Conservation (phyloP, 2,113 vertebrate genomes). For the Geococcyx californianus region DNA sequence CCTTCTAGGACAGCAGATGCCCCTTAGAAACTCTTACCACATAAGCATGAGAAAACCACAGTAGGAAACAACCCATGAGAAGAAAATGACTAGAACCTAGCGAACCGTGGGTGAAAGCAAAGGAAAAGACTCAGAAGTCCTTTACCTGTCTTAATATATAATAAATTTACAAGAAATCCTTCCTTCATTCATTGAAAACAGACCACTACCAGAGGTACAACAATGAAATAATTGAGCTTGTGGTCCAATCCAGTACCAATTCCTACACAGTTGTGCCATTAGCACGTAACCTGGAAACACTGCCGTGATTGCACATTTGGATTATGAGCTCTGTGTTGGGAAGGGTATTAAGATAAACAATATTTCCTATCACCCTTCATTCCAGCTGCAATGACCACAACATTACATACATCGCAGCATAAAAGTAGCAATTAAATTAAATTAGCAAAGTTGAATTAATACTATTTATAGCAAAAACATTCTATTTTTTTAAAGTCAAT, state of each 20-base stretch:
- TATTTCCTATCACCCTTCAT: background rate
- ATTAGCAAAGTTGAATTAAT: background rate
- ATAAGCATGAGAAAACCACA: background rate
- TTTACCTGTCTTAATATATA: background rate
- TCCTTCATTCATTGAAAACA: background rate
- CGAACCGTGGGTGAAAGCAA: background rate
- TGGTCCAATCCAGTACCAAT: background rate
- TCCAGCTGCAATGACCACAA: background rate
- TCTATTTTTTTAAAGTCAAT: background rate
- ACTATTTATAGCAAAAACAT: background rate
- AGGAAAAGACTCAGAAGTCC: background rate
- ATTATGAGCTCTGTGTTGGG: background rate
- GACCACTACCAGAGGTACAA: background rate
- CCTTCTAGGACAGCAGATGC: background rate
- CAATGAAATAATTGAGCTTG: background rate
- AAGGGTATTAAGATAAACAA: background rate
- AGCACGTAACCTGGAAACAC: background rate
- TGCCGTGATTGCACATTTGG: background rate
- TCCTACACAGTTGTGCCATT: background rate
- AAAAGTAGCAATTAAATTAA: background rate
- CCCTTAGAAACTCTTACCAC: background rate
- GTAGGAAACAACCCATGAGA: background rate
- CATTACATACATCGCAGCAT: background rate
- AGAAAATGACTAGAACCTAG: background rate
- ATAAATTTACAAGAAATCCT: background rate